Base-by-base conservation (phyloP, 2,113 vertebrate genomes). In the Mionectes macconnelli region DNA sequence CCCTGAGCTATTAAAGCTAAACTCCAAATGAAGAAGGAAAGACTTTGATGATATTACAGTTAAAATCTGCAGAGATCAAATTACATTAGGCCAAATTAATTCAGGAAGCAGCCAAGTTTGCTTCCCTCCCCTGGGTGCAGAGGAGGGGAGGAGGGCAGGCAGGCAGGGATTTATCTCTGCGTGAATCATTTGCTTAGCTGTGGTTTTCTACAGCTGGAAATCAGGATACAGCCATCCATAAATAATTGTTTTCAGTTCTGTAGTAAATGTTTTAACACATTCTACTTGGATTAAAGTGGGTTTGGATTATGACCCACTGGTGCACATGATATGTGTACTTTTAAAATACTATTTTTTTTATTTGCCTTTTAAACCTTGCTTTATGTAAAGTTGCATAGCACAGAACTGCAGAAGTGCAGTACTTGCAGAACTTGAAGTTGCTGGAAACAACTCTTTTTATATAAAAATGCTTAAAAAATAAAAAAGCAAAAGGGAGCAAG, bases 281-380 rank as follows among this genome's bases (percentile, higher is more conserved):
- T 95, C 96, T 84, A 84, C 89, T 69, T 95, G 66, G 87, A 84
- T 83, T 91, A 90, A 96, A 95, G 70, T 83, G 67, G 42, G 37
- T 96, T 91, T 92, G 62, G 53, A 92, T 96, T 94, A 83, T 73
- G 87, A 92, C 91, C 95, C 96, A 87, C 33, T 56, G 81, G 74
- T 97, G 79, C 97, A 96, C 97, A 92, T 95, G 95, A 85, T 96
- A 93, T 94, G 94, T 96, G 90, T 55, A 95, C 78, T 97, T 97
- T 96, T 97, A 95, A 96, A 94, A 63, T 77, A 84, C 60, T 96
- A 96, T 90, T 97, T 97, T 97, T 97, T 96, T 96, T 92, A 97
- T 97, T 97, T 97, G 96, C 94, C 84, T 98, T 95, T 97, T 96
- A 95, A 96, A 94, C 44, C 81, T 95, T 89, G 75, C 9, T 12